Evolutionary conservation across 2,113 vertebrate genomes (phyloP).

Genomic region (Scatophagus argus): DNA sequence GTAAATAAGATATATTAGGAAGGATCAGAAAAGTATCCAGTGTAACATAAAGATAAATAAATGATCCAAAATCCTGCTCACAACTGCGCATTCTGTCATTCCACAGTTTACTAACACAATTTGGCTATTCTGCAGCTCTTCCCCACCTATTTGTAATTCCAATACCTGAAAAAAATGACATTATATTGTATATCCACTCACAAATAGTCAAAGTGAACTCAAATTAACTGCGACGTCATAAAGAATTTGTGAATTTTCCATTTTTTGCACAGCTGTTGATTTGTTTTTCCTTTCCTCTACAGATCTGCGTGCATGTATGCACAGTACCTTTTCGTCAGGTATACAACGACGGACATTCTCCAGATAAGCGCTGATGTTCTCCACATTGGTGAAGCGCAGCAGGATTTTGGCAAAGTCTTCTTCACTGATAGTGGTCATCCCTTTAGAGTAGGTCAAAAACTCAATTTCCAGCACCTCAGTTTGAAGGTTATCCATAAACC

Average conservation of each 20-base stretch:
- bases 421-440: conserved; percentile 98
- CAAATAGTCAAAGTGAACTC: too few species aligned
- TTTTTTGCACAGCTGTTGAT: background rate
- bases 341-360: conserved; percentile 93
- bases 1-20: conserved; percentile 20
- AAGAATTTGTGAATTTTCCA: background rate
- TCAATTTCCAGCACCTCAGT: conserved; percentile 98
- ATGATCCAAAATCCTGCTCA: background rate
- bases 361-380: conserved; percentile 95
- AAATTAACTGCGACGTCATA: too few species aligned
- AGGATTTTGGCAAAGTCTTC: conserved; percentile 98
- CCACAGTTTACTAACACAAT: background rate
- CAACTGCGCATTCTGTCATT: background rate
- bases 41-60: background rate
- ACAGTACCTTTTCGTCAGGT: conserved; percentile 94
- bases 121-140: background rate
- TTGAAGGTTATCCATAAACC: conserved; percentile 99
- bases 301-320: background rate
- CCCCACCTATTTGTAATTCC: background rate
- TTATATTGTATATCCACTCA: background rate
- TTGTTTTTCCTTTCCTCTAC: background rate
- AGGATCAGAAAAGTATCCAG: background rate
- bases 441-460: conserved; percentile 97
- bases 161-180: background rate
- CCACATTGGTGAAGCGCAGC: conserved; percentile 96